Percentiles rank a stretch among this genome's conserved stretches.
Evolutionary conservation across 2,113 vertebrate genomes (phyloP).

Genomic region (Raja brachyura): DNA sequence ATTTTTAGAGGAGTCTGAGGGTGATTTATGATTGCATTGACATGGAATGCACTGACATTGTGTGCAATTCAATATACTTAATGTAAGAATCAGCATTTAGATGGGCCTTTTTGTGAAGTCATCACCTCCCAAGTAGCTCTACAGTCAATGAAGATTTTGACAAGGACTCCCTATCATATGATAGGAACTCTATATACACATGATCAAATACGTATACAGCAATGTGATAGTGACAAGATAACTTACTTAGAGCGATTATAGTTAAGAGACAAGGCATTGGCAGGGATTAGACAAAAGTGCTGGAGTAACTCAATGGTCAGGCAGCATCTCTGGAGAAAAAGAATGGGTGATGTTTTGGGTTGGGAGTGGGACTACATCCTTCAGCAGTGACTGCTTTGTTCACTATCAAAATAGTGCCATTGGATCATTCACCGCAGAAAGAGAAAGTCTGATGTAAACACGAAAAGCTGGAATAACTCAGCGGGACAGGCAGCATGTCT

Average conservation of each 20-base stretch:
- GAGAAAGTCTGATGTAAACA: not conserved
- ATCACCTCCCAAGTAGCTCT: too few species aligned
- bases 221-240: not conserved
- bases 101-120: too few species aligned
- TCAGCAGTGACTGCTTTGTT: not conserved
- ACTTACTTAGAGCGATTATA: not conserved
- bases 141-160: too few species aligned
- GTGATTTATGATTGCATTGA: not conserved
- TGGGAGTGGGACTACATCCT: too few species aligned
- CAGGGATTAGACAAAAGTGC: too few species aligned
- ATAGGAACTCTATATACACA: not conserved
- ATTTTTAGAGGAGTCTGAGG: not conserved
- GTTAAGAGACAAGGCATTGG: not conserved
- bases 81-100: not conserved
- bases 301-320: too few species aligned
- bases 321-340: too few species aligned
- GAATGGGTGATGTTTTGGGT: too few species aligned
- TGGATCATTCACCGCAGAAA: not conserved
- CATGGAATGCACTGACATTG: not conserved
- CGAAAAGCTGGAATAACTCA: too few species aligned
- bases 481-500: too few species aligned
- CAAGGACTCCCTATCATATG: too few species aligned
- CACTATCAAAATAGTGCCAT: not conserved
- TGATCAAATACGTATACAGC: not conserved
- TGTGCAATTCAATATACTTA: not conserved